These are phyloP conservation scores for Tetraneura akinire DNA, from an alignment of 1,140 invertebrate genomes.

Conservation along the genomic window DNA sequence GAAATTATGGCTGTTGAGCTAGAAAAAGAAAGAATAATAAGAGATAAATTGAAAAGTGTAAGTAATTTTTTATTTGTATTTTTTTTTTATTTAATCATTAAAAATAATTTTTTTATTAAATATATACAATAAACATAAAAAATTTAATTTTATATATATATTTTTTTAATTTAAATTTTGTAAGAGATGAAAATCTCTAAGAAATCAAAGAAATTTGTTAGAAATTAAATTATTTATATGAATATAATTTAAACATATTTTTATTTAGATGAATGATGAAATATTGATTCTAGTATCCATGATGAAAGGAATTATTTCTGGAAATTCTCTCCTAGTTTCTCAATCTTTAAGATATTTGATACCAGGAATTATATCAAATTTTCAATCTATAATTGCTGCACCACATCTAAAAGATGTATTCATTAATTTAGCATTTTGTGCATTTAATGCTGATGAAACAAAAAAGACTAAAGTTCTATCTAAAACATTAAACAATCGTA, in stretches of 20 bases:
- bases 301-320: conserved; percentile 65
- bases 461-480: conserved; percentile 3
- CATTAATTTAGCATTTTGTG: conserved; percentile 62
- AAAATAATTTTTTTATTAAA: too few relatives aligned
- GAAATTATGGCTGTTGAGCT: conserved; percentile 86
- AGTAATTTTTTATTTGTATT: conserved; percentile 52
- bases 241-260: conserved; percentile 29
- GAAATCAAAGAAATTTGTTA: too few relatives aligned
- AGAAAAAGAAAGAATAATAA: conserved; percentile 79
- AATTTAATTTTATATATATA: too few relatives aligned
- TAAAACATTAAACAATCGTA: conserved; percentile 16
- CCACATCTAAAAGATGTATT: conserved; percentile 67
- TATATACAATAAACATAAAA: too few relatives aligned
- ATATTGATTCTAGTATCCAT: conserved; percentile 63
- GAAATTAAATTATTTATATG: too few relatives aligned
- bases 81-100: too few relatives aligned
- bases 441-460: conserved; percentile 58
- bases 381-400: conserved; percentile 72
- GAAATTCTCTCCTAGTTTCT: conserved; percentile 67
- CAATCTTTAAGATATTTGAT: conserved; percentile 67
- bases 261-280: conserved; percentile 53
- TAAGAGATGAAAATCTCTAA: too few relatives aligned
- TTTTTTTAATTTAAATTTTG: too few relatives aligned
- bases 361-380: conserved; percentile 65
- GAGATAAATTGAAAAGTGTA: conserved; percentile 68